A percentile compares a stretch with the other conserved stretches of the same genome.
phyloP scores from a whole-genome alignment of 2,888 invertebrate species.

The Heliconius ismenius region DNA sequence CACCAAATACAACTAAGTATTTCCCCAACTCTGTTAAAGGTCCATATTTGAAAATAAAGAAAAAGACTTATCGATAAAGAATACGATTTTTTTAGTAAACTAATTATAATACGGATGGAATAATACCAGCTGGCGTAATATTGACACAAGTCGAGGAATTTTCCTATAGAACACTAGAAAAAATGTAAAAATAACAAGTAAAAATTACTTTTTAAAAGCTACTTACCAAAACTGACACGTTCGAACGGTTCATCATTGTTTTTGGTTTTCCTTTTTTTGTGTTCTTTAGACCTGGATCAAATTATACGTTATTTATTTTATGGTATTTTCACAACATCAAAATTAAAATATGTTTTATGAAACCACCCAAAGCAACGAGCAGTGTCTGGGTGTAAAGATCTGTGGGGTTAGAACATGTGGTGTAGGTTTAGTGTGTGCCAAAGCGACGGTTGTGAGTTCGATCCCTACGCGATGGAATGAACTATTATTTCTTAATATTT shows the following conservation, averaged over 20 bases:
- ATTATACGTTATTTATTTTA: constrained; percentile 21
- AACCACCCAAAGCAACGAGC: too few species aligned
- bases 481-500: too few species aligned
- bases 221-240: constrained; percentile 36
- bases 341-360: background rate
- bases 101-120: background rate
- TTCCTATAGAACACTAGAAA: background rate
- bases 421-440: too few species aligned
- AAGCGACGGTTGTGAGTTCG: too few species aligned
- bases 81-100: background rate
- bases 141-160: background rate
- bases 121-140: background rate
- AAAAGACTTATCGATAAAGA: background rate
- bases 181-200: background rate
- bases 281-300: constrained; percentile 52
- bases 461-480: too few species aligned
- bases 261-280: constrained; percentile 53
- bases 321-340: background rate
- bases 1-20: too few species aligned
- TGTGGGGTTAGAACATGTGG: too few species aligned
- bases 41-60: too few species aligned
- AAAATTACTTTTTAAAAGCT: background rate
- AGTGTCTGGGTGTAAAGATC: too few species aligned
- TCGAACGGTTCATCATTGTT: constrained; percentile 36
- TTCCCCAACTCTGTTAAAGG: too few species aligned